phyloP scores from a whole-genome alignment of 1,140 invertebrate genomes.

The Homalodisca vitripennis region DNA sequence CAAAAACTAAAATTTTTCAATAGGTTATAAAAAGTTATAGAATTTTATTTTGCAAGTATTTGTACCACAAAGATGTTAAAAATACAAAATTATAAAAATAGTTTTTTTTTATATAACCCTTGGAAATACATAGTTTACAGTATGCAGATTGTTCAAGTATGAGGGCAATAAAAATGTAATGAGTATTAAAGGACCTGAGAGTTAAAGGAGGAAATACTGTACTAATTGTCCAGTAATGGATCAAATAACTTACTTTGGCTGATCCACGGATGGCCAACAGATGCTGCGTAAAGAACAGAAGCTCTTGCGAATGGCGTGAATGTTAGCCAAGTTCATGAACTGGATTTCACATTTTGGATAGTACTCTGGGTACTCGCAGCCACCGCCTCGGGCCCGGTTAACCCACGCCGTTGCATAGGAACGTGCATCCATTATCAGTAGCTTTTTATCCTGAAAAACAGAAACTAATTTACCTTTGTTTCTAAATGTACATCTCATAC shows the following conservation, averaged over 20 bases:
- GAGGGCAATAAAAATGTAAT: neutral
- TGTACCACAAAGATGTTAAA: no score
- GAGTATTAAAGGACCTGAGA: neutral
- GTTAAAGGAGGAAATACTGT: neutral
- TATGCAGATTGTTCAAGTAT: no score
- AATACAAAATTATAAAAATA: no score
- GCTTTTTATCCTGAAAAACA: constrained; percentile 60
- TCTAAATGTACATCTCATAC: no score
- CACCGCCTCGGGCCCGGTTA: constrained; percentile 93
- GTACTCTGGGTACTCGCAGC: constrained; percentile 94
- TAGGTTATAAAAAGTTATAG: no score
- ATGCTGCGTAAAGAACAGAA: constrained; percentile 75
- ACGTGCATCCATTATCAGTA: constrained; percentile 92
- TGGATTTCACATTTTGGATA: constrained; percentile 92
- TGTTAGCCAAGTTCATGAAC: constrained; percentile 97
- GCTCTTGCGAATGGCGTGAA: constrained; percentile 89
- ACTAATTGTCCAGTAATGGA: neutral
- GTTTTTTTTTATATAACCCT: no score
- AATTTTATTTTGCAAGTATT: no score
- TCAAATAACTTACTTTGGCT: constrained; percentile 64
- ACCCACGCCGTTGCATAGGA: constrained; percentile 94
- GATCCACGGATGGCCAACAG: constrained; percentile 71
- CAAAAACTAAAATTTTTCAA: no score
- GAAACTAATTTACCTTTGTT: no score
- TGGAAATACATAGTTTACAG: no score